phyloP scores from a whole-genome alignment of 2,113 vertebrate species.

The Grallaria varia region DNA sequence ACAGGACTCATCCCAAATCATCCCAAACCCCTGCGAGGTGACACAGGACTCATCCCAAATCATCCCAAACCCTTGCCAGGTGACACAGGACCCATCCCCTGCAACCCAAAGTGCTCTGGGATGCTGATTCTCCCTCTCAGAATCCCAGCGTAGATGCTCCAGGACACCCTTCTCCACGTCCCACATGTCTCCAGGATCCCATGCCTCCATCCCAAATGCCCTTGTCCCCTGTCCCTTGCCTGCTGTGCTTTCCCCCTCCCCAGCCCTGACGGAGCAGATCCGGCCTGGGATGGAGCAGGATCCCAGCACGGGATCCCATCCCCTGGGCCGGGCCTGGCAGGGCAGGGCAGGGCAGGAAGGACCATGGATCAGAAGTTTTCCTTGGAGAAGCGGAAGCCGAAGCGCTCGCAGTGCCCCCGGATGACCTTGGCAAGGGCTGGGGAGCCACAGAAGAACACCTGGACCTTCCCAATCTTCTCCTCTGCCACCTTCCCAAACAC shows the following conservation, averaged over 20 bases:
- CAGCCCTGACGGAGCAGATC: background rate
- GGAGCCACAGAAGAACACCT: conserved; percentile 88
- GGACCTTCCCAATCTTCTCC: conserved; percentile 83
- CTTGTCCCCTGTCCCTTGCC: background rate
- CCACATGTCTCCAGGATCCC: background rate
- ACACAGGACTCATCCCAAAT: too few relatives aligned
- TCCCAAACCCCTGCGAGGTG: background rate
- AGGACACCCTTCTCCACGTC: background rate
- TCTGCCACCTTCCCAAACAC: conserved; percentile 83
- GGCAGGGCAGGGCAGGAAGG: background rate
- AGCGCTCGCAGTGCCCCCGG: conserved; percentile 79
- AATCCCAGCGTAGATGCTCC: background rate
- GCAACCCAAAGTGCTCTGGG: background rate
- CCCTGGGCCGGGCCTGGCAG: background rate
- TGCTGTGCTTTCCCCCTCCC: background rate
- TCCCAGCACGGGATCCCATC: background rate
- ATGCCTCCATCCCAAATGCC: background rate
- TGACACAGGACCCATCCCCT: too few relatives aligned
- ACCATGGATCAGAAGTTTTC: conserved; percentile 77
- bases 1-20: background rate
- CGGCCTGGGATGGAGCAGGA: background rate
- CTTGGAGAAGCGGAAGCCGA: conserved; percentile 85
- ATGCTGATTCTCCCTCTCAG: too few relatives aligned
- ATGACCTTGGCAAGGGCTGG: conserved; percentile 78
- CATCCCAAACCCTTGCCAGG: background rate